These are phyloP conservation scores for Sycophaga agraensis DNA, from an alignment of 1,140 invertebrate genomes.

Conservation along the genomic window DNA sequence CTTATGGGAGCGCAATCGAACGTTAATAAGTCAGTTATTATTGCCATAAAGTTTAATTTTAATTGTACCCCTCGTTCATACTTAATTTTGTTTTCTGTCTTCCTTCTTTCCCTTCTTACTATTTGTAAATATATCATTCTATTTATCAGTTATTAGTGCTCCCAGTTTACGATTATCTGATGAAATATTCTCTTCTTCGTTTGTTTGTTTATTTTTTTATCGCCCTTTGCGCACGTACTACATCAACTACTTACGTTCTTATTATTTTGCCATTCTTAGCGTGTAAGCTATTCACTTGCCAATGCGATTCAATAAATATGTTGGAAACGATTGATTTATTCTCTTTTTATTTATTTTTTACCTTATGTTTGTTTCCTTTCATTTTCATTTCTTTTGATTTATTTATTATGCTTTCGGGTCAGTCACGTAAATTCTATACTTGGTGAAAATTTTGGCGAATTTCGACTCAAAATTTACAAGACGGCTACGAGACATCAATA, in stretches of 20 bases:
- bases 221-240: slow-evolving; percentile 42
- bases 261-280: slow-evolving; percentile 48
- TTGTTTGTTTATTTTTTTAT: slow-evolving; percentile 43
- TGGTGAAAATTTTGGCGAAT: too few relatives aligned
- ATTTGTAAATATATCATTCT: slow-evolving; percentile 54
- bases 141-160: slow-evolving; percentile 46
- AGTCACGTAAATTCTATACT: too few relatives aligned
- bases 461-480: too few relatives aligned
- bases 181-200: slow-evolving; percentile 29
- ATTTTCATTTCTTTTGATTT: neutral
- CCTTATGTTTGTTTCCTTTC: slow-evolving; percentile 24
- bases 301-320: slow-evolving; percentile 55
- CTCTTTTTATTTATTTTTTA: slow-evolving; percentile 24
- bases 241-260: slow-evolving; percentile 44
- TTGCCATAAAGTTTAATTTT: slow-evolving; percentile 7
- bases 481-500: too few relatives aligned
- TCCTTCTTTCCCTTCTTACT: slow-evolving; percentile 28
- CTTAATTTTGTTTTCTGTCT: slow-evolving; percentile 19
- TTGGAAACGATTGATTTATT: slow-evolving; percentile 41
- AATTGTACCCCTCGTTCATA: slow-evolving; percentile 7
- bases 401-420: neutral
- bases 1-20: slow-evolving; percentile 20
- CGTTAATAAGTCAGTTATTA: slow-evolving; percentile 34
- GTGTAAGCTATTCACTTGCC: slow-evolving; percentile 55
- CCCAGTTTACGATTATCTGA: slow-evolving; percentile 33